phyloP scores from a whole-genome alignment of 2,797 vertebrate species.

The Myiotriccus ornatus region DNA sequence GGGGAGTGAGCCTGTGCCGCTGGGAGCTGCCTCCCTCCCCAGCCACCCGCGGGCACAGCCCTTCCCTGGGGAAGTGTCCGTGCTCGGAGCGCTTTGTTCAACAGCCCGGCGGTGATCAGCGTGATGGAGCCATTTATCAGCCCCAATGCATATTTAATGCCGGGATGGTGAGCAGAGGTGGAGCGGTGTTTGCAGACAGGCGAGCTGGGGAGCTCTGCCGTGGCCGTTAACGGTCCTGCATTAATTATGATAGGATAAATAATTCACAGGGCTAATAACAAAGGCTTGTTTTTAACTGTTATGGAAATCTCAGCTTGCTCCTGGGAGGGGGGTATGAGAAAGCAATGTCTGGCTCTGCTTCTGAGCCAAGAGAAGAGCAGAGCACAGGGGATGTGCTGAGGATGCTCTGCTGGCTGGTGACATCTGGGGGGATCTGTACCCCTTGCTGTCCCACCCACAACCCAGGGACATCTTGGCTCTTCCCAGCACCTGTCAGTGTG shows the following conservation, averaged over 20 bases:
- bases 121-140: not conserved
- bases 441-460: not conserved
- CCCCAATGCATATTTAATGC: conserved; percentile 23
- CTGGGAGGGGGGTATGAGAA: not conserved
- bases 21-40: not conserved
- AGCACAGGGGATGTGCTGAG: not conserved
- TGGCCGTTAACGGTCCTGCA: not conserved
- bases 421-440: not conserved
- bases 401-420: not conserved
- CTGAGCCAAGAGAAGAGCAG: not conserved
- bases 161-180: not conserved
- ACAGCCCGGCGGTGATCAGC: not conserved
- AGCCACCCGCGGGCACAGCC: not conserved
- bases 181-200: not conserved
- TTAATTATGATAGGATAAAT: conserved; percentile 49
- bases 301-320: not conserved
- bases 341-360: not conserved
- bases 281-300: conserved; percentile 14
- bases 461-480: fast-evolving
- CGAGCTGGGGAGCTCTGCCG: not conserved
- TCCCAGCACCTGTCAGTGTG: not conserved
- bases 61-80: not conserved
- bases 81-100: not conserved
- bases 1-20: not conserved
- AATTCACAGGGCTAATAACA: conserved; percentile 42